A percentile compares a stretch with the other conserved stretches of the same genome.
Conservation (phyloP, 1,140 invertebrate species). For the Cydia strobilella region DNA sequence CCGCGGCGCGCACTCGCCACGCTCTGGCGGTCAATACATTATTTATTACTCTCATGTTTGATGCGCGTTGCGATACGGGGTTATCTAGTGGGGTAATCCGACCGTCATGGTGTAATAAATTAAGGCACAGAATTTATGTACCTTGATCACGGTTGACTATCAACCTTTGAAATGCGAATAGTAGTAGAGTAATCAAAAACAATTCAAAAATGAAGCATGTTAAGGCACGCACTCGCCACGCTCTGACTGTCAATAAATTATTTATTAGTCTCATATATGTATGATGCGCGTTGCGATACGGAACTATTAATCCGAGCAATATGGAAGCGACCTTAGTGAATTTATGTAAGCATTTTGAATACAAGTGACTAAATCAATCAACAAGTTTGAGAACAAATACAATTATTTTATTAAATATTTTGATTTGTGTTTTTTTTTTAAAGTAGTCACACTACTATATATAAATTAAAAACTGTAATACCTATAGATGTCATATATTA, state of each 20-base stretch:
- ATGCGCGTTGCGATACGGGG: not conserved
- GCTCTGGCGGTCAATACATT: constrained; percentile 75
- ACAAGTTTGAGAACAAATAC: no score
- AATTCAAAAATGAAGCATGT: not conserved
- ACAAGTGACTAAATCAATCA: not conserved
- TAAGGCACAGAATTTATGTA: not conserved
- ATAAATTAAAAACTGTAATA: no score
- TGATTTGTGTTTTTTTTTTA: no score
- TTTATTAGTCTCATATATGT: constrained; percentile 28
- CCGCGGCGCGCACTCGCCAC: constrained; percentile 85
- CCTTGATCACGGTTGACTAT: no score
- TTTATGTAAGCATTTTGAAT: not conserved
- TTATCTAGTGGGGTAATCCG: not conserved
- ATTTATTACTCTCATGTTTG: constrained; percentile 31
- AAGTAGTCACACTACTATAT: no score
- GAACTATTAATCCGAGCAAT: not conserved
- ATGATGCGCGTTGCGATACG: not conserved
- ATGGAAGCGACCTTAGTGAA: not conserved
- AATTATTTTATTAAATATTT: no score
- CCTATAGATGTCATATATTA: no score
- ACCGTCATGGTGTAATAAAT: not conserved
- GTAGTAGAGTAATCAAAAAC: no score
- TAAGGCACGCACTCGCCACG: constrained; percentile 84
- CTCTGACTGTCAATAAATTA: constrained; percentile 73
- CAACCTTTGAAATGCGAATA: no score